Percentiles rank a stretch among this genome's conserved stretches.
These are phyloP conservation scores for Lasioglossum baleicum DNA, from an alignment of 1,140 invertebrate genomes.

Conservation along the genomic window DNA sequence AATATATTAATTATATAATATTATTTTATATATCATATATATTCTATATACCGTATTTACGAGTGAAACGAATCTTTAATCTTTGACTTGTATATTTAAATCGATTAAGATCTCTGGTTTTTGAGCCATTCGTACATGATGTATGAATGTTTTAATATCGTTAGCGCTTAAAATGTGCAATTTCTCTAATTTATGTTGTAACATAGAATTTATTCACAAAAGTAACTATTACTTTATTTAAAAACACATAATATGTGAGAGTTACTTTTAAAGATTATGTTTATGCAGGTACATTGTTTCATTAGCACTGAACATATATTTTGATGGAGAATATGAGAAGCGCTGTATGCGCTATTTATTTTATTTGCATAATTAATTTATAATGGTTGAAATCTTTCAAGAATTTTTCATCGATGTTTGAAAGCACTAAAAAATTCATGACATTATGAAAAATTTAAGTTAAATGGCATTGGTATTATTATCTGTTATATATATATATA, in stretches of 20 bases:
- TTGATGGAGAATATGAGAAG: background rate
- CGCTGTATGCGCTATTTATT: slow-evolving; percentile 3
- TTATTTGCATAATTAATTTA: slow-evolving; percentile 27
- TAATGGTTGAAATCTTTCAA: slow-evolving; percentile 17
- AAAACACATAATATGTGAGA: slow-evolving; percentile 5
- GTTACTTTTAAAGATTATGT: slow-evolving; percentile 36
- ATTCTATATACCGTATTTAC: background rate
- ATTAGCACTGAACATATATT: slow-evolving; percentile 10
- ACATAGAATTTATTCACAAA: slow-evolving; percentile 21
- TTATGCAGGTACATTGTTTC: slow-evolving; percentile 8
- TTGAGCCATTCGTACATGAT: slow-evolving; percentile 8
- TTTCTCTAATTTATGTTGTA: slow-evolving; percentile 31
- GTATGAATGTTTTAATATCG: slow-evolving; percentile 21
- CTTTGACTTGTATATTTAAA: slow-evolving; percentile 2
- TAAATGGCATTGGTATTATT: slow-evolving; percentile 28
- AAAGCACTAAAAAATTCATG: slow-evolving; percentile 17
- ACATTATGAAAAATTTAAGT: slow-evolving; percentile 3
- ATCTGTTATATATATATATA: slow-evolving; percentile 8
- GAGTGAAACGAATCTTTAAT: background rate
- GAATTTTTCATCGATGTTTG: background rate
- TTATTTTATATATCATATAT: no score
- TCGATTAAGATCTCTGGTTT: slow-evolving; percentile 20
- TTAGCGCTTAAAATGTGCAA: slow-evolving; percentile 37
- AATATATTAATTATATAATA: no score
- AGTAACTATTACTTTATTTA: slow-evolving; percentile 23